phyloP scores from a whole-genome alignment of 2,797 vertebrate genomes.

The Neosalanx taihuensis region DNA sequence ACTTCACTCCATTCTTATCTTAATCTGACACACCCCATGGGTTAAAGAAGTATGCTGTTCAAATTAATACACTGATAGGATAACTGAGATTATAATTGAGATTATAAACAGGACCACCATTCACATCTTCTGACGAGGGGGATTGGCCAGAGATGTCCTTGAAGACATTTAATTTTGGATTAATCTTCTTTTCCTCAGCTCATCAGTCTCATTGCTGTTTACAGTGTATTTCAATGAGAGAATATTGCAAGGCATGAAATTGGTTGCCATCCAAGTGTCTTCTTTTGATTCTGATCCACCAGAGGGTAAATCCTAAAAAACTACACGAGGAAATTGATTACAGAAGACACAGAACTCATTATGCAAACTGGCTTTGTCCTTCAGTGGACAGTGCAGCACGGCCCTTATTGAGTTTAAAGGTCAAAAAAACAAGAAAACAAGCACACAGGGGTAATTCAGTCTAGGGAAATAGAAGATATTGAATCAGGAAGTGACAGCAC shows the following conservation, averaged over 20 bases:
- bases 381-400: slow-evolving; percentile 5
- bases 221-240: slow-evolving; percentile 2
- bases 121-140: slow-evolving; percentile 14
- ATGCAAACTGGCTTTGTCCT: slow-evolving; percentile 26
- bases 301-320: slow-evolving; percentile 6
- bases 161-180: slow-evolving; percentile 9
- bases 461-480: slow-evolving; percentile 16
- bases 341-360: slow-evolving; percentile 26
- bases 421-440: slow-evolving; percentile 12
- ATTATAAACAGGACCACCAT: slow-evolving; percentile 29
- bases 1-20: slow-evolving; percentile 26
- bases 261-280: not conserved
- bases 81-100: slow-evolving; percentile 30
- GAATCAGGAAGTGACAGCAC: slow-evolving; percentile 26
- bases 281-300: slow-evolving; percentile 4
- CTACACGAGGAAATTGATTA: slow-evolving; percentile 26
- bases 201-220: not conserved
- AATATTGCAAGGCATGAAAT: not conserved
- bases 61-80: slow-evolving; percentile 21
- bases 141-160: slow-evolving; percentile 22
- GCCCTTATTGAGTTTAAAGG: slow-evolving; percentile 29
- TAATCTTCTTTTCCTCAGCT: slow-evolving; percentile 10
- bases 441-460: slow-evolving; percentile 26
- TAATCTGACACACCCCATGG: slow-evolving; percentile 23
- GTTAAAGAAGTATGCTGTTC: slow-evolving; percentile 17